Conservation (phyloP, 2,888 invertebrate genomes). For the Scaptomyza caliginosa region DNA sequence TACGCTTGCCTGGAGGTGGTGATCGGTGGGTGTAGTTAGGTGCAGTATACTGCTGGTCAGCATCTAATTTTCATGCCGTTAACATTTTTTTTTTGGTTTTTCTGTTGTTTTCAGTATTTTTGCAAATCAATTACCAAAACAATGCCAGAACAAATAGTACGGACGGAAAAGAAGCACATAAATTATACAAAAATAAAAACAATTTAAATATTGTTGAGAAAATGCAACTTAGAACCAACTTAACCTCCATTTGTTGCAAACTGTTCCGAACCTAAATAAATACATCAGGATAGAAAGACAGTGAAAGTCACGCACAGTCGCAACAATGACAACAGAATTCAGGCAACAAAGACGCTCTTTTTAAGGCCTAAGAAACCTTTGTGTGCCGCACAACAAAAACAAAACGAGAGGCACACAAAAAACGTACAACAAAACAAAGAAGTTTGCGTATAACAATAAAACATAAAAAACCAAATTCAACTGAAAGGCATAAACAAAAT, state of each 20-base stretch:
- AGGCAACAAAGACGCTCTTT: constrained; percentile 39
- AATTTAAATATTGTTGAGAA: not conserved
- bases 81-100: constrained; percentile 54
- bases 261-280: not conserved
- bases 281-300: not conserved
- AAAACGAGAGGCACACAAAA: constrained; percentile 8
- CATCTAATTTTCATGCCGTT: constrained; percentile 59
- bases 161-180: constrained; percentile 17
- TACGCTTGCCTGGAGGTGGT: too few relatives aligned
- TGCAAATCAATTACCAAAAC: constrained; percentile 63
- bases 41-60: constrained; percentile 54
- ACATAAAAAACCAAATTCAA: constrained; percentile 43
- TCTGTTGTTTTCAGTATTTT: too few relatives aligned
- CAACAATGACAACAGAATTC: constrained; percentile 12
- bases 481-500: constrained; percentile 14
- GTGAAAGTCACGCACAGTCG: constrained; percentile 38
- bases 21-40: too few relatives aligned
- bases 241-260: not conserved
- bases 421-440: constrained; percentile 23
- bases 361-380: constrained; percentile 57
- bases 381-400: constrained; percentile 39
- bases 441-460: constrained; percentile 4
- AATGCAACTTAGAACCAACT: not conserved
- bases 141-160: constrained; percentile 39
- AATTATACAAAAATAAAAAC: constrained; percentile 27